Evolutionary conservation across 2,797 vertebrate genomes (phyloP).

Genomic region (Lagothrix lagotricha): DNA sequence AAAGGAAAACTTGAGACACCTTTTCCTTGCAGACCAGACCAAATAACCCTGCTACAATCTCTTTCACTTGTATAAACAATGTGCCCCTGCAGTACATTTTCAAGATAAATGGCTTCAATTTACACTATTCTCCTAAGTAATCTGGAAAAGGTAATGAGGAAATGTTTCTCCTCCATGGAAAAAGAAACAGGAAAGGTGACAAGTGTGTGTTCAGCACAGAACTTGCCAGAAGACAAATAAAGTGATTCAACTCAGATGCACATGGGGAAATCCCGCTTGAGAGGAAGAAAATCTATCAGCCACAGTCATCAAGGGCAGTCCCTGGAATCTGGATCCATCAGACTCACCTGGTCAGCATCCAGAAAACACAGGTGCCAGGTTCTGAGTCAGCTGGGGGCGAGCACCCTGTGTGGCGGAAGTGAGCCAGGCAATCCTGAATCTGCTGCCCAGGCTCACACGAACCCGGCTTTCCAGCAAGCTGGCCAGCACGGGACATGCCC

Average conservation of each 20-base stretch:
- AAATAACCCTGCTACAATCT: conserved; percentile 82
- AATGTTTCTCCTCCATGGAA: conserved; percentile 72
- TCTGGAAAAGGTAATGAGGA: conserved; percentile 77
- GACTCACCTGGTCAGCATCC: background rate
- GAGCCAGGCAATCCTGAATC: background rate
- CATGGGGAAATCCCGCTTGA: background rate
- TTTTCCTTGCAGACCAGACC: conserved; percentile 78
- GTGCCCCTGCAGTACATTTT: conserved; percentile 80
- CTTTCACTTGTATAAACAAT: conserved; percentile 84
- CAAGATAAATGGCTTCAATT: conserved; percentile 84
- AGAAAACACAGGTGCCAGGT: background rate
- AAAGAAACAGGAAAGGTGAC: conserved; percentile 56
- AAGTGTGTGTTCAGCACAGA: conserved; percentile 53
- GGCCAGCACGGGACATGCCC: background rate
- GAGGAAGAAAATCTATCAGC: background rate
- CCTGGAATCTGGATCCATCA: background rate
- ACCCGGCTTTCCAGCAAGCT: background rate
- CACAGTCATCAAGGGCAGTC: accelerated
- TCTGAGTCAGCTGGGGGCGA: background rate
- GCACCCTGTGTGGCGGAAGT: background rate
- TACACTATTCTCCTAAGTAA: conserved; percentile 82
- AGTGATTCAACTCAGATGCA: conserved; percentile 38
- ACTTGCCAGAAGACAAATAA: conserved; percentile 62
- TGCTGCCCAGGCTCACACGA: background rate
- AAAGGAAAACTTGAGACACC: conserved; percentile 60